Percentiles rank a stretch among this genome's conserved stretches.
Evolutionary conservation across 2,888 invertebrate species (phyloP).

Genomic region (Pheosia tremula): DNA sequence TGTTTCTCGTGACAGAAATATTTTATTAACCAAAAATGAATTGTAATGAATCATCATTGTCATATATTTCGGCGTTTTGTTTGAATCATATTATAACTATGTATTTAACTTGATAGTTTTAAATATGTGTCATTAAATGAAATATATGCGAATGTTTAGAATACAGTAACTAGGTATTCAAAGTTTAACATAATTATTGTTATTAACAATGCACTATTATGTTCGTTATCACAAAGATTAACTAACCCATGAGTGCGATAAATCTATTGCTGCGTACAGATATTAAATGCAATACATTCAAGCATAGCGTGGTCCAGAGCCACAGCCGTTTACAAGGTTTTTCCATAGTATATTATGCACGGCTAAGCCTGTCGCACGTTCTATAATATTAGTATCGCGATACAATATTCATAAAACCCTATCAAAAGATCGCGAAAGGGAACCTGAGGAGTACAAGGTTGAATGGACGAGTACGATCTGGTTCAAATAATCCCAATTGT

Average conservation of each 20-base stretch:
- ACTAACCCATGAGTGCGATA: slow-evolving; percentile 1
- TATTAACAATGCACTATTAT: not conserved
- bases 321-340: slow-evolving; percentile 27
- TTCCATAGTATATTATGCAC: slow-evolving; percentile 44
- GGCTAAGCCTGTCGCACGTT: slow-evolving; percentile 39
- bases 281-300: slow-evolving; percentile 38
- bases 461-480: slow-evolving; percentile 18
- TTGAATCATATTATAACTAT: no score
- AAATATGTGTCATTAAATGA: no score
- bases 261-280: slow-evolving; percentile 28
- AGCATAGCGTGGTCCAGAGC: slow-evolving; percentile 43
- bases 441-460: slow-evolving; percentile 17
- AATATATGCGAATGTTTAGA: no score
- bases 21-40: no score
- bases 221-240: not conserved
- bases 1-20: no score
- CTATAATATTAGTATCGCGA: slow-evolving; percentile 9
- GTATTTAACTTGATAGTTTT: no score
- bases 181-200: no score
- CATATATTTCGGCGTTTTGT: no score
- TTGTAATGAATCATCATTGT: no score
- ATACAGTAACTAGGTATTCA: no score
- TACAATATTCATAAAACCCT: slow-evolving; percentile 6
- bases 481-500: slow-evolving; percentile 18
- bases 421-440: not conserved